These are phyloP conservation scores for Vespertilio murinus DNA, from an alignment of 2,797 vertebrate genomes.

Conservation along the genomic window DNA sequence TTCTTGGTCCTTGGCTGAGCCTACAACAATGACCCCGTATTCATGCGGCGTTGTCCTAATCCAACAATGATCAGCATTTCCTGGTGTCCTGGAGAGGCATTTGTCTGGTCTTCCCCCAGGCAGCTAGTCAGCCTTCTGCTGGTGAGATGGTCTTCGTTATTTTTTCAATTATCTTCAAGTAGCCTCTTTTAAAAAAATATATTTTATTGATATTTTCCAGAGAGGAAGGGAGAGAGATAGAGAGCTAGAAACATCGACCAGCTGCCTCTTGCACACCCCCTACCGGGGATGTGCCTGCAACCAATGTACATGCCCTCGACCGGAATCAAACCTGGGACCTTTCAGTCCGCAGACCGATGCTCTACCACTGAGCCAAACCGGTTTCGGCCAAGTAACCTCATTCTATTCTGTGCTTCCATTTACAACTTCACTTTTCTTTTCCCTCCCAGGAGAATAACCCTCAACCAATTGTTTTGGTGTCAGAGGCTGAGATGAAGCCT, in stretches of 20 bases:
- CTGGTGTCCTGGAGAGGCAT: background rate
- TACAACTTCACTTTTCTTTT: slow-evolving; percentile 49
- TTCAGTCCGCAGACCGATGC: no score
- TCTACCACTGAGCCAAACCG: no score
- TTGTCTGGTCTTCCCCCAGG: background rate
- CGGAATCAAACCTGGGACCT: no score
- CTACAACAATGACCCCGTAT: background rate
- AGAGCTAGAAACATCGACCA: no score
- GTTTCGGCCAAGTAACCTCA: background rate
- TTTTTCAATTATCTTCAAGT: slow-evolving; percentile 19
- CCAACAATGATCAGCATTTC: slow-evolving; percentile 25
- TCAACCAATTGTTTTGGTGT: background rate
- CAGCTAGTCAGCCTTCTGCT: background rate
- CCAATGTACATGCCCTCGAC: no score
- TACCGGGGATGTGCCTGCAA: no score
- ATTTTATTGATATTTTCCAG: no score
- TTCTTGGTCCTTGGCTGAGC: background rate
- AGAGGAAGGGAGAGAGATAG: no score
- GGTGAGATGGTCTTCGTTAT: background rate
- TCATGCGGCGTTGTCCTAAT: background rate
- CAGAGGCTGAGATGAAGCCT: background rate
- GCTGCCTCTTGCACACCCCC: no score
- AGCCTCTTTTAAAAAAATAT: no score
- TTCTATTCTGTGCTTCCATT: background rate
- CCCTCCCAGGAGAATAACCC: background rate